These are phyloP conservation scores for Sinocyclocheilus maitianheensis DNA, from an alignment of 2,113 vertebrate species.

Conservation along the genomic window DNA sequence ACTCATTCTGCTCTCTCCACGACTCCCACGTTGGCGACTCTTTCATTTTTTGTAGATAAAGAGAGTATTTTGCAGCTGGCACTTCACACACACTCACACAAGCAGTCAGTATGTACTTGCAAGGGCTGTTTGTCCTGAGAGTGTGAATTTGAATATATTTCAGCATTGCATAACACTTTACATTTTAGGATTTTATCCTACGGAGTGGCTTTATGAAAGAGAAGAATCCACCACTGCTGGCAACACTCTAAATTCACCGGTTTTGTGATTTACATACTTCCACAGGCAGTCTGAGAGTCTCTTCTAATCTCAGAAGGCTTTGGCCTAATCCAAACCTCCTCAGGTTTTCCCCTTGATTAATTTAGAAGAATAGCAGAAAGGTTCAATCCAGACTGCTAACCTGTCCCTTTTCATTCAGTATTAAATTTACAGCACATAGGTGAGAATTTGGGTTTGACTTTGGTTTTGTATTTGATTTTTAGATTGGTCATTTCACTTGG, in stretches of 20 bases:
- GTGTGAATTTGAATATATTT: constrained; percentile 39
- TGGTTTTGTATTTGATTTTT: not conserved
- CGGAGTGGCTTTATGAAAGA: constrained; percentile 1
- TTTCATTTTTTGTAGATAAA: constrained; percentile 5
- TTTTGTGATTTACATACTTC: constrained; percentile 31
- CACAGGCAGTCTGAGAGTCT: constrained; percentile 9
- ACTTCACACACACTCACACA: constrained; percentile 28
- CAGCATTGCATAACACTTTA: constrained; percentile 31
- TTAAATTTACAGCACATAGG: constrained; percentile 2
- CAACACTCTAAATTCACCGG: not conserved
- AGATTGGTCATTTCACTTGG: not conserved
- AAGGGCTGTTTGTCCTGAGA: constrained; percentile 30
- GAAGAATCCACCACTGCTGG: constrained; percentile 23
- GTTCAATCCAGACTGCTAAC: not conserved
- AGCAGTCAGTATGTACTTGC: constrained; percentile 21
- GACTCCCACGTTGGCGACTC: not conserved
- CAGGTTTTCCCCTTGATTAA: constrained; percentile 28
- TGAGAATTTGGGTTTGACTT: not conserved
- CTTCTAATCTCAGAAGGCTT: constrained; percentile 25
- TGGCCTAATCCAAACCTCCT: constrained; percentile 11
- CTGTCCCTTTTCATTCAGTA: constrained; percentile 16
- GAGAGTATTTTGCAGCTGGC: constrained; percentile 14
- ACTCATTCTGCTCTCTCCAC: not conserved
- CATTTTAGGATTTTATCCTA: not conserved
- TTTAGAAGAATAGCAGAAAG: constrained; percentile 29